Conservation (phyloP, 2,888 invertebrate genomes). For the Resseliella maxima region DNA sequence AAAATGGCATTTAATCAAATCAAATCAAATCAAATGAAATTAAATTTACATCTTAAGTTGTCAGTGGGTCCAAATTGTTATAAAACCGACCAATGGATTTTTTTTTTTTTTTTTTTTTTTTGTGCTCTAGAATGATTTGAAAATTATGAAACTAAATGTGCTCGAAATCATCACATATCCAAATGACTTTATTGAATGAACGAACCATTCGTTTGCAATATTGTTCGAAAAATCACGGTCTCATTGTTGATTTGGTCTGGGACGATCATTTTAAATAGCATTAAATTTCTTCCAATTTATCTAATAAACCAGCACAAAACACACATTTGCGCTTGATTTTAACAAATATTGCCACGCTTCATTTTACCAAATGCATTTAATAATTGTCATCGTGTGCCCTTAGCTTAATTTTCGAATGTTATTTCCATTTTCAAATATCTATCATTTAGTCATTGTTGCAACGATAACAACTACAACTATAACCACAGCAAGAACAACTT, state of each 20-base stretch:
- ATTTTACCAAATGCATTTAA: constrained; percentile 28
- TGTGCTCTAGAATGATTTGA: not conserved
- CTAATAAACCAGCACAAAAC: not conserved
- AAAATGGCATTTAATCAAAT: not conserved
- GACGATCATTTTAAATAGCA: not conserved
- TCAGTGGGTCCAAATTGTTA: not conserved
- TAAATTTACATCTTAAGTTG: constrained; percentile 2
- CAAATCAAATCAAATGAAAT: constrained; percentile 23
- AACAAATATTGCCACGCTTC: not conserved
- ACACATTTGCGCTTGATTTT: not conserved
- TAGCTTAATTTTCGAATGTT: not conserved
- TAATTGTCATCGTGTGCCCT: not conserved
- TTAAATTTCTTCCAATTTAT: constrained; percentile 40
- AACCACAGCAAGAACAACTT: not conserved
- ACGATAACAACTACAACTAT: too few relatives aligned
- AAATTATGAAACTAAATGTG: not conserved
- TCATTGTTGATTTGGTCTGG: not conserved
- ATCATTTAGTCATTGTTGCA: not conserved
- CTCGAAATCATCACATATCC: not conserved
- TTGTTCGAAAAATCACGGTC: not conserved
- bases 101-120: not conserved
- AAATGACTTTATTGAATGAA: constrained; percentile 44
- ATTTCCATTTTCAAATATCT: not conserved
- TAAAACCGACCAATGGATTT: not conserved
- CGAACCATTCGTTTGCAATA: not conserved